A percentile compares a stretch with the other conserved stretches of the same genome.
phyloP scores from a whole-genome alignment of 2,797 vertebrate genomes.

The Poeciliopsis presidionis region DNA sequence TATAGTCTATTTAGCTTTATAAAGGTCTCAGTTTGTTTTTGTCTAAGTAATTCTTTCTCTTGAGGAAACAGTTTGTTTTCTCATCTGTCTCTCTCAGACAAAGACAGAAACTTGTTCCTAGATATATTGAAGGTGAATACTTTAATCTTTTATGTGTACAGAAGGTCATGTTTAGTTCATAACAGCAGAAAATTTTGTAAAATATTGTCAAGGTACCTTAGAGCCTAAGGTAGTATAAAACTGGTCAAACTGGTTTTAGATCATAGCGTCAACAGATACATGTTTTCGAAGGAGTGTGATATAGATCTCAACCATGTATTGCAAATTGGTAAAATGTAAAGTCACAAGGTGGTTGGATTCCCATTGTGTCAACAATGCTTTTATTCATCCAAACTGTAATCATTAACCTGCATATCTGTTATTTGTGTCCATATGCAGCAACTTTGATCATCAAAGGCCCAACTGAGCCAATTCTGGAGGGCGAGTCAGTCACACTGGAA shows the following conservation, averaged over 20 bases:
- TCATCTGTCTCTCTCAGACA: conserved; percentile 33
- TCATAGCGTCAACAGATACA: conserved; percentile 12
- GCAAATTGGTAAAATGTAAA: conserved; percentile 40
- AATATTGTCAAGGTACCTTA: neutral
- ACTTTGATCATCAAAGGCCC: conserved; percentile 77
- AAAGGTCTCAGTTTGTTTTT: neutral
- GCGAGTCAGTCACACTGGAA: conserved; percentile 72
- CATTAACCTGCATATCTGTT: conserved; percentile 46
- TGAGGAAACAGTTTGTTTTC: conserved; percentile 33
- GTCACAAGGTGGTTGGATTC: conserved; percentile 8
- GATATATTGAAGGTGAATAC: conserved; percentile 19
- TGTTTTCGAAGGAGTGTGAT: conserved; percentile 10
- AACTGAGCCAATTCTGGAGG: conserved; percentile 68
- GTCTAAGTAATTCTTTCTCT: conserved; percentile 26
- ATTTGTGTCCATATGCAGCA: conserved; percentile 70
- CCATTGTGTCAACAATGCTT: neutral
- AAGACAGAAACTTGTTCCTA: conserved; percentile 34
- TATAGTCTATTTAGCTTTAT: conserved; percentile 13
- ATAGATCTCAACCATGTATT: conserved; percentile 46
- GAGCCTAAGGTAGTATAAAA: neutral
- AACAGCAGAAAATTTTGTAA: neutral
- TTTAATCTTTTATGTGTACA: conserved; percentile 1
- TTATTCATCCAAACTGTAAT: conserved; percentile 36
- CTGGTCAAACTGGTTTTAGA: conserved; percentile 45
- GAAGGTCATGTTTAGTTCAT: neutral